These are phyloP conservation scores for Cryptosula pallasiana DNA, from an alignment of 2,888 invertebrate genomes.

Conservation along the genomic window DNA sequence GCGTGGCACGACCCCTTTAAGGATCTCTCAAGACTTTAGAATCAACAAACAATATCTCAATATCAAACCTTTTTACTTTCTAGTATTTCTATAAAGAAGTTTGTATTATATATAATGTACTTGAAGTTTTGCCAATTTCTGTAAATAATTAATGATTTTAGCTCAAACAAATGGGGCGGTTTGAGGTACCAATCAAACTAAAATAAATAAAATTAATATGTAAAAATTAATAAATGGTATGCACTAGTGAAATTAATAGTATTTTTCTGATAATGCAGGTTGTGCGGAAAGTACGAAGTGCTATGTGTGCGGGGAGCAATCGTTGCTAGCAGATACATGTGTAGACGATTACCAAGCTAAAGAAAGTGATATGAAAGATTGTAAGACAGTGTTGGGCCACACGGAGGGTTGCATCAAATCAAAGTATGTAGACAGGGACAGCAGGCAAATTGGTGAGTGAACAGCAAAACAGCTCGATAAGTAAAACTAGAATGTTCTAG, in stretches of 20 bases:
- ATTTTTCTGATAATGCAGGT: background rate
- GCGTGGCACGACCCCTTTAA: no score
- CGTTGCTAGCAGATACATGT: background rate
- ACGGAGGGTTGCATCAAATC: slow-evolving; percentile 19
- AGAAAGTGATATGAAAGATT: background rate
- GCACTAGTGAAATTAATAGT: background rate
- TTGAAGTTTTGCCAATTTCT: no score
- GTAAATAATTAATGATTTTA: no score
- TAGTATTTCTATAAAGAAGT: no score
- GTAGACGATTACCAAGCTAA: background rate
- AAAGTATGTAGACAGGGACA: slow-evolving; percentile 1
- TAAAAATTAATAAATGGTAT: background rate
- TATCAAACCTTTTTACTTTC: no score
- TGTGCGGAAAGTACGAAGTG: background rate
- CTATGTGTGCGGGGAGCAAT: slow-evolving; percentile 9
- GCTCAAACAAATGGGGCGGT: no score
- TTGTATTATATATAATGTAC: no score
- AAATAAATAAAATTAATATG: background rate
- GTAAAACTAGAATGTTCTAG: no score
- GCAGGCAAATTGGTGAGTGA: slow-evolving; percentile 10
- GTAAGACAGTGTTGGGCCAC: background rate
- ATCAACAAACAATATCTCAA: no score
- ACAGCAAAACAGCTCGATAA: no score
- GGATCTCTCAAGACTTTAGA: no score
- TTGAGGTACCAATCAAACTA: no score